A percentile compares a stretch with the other conserved stretches of the same genome.
Conservation (phyloP, 2,113 vertebrate species). For the Mirounga angustirostris region DNA sequence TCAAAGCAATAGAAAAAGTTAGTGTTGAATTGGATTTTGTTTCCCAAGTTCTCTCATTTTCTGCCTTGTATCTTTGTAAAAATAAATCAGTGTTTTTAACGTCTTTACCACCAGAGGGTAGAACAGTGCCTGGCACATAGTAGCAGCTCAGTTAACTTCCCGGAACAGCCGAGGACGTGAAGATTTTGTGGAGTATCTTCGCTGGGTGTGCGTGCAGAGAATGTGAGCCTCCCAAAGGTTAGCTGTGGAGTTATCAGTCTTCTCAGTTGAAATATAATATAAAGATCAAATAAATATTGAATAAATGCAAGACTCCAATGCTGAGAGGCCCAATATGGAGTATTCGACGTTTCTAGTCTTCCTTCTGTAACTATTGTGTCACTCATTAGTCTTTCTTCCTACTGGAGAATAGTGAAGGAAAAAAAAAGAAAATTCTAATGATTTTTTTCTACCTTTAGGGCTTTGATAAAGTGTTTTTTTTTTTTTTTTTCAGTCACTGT, state of each 20-base stretch:
- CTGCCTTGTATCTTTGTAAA: neutral
- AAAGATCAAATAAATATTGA: neutral
- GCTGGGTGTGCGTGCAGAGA: neutral
- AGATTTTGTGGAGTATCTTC: neutral
- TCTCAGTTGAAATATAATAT: neutral
- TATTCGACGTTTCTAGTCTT: neutral
- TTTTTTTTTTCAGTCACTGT: neutral
- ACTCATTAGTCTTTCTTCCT: neutral
- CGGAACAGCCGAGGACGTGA: fast-evolving
- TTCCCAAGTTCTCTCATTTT: neutral
- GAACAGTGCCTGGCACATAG: neutral
- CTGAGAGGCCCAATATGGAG: neutral
- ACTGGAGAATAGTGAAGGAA: neutral
- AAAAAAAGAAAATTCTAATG: neutral
- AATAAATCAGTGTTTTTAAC: neutral
- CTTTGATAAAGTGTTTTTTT: neutral
- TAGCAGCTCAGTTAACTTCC: neutral
- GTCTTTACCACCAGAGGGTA: no score
- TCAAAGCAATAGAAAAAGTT: neutral
- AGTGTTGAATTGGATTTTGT: neutral
- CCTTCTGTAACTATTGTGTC: neutral
- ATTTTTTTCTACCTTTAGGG: neutral
- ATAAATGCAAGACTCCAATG: neutral
- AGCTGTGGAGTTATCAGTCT: no score
- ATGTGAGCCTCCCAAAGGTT: no score